Percentiles rank a stretch among this genome's conserved stretches.
These are phyloP conservation scores for Brienomyrus brachyistius DNA, from an alignment of 2,113 vertebrate genomes.

Conservation along the genomic window DNA sequence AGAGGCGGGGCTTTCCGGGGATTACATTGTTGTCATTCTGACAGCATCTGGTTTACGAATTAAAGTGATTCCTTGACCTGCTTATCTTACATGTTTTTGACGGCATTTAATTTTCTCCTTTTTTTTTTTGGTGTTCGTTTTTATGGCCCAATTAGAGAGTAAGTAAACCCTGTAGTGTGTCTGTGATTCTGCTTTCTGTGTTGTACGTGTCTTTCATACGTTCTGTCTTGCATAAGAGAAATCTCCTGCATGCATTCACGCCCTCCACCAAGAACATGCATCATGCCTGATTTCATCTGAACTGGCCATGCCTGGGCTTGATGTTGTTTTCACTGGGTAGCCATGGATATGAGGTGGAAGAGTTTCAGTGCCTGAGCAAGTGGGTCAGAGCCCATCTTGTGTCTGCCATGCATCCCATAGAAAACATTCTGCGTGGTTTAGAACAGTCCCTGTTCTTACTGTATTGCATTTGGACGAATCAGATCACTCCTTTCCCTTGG, in stretches of 20 bases:
- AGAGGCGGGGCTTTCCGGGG: not conserved
- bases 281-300: conserved; percentile 40
- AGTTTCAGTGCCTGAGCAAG: not conserved
- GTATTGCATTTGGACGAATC: not conserved
- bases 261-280: conserved; percentile 29
- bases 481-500: not conserved
- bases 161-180: conserved; percentile 54
- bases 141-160: conserved; percentile 66
- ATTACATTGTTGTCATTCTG: not conserved
- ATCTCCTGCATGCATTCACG: conserved; percentile 48
- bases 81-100: conserved; percentile 9
- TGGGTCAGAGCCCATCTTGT: conserved; percentile 31
- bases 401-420: conserved; percentile 12
- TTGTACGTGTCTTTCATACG: conserved; percentile 27
- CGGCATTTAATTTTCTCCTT: conserved; percentile 46
- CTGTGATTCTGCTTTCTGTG: conserved; percentile 37
- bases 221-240: conserved; percentile 44
- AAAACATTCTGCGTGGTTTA: conserved; percentile 8
- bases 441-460: not conserved
- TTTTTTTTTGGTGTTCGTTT: conserved; percentile 53
- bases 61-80: not conserved
- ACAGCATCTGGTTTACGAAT: not conserved
- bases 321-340: conserved; percentile 11
- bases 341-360: not conserved
- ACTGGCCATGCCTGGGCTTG: conserved; percentile 25